Evolutionary conservation across 2,797 vertebrate species (phyloP).

Genomic region (Lacerta agilis): DNA sequence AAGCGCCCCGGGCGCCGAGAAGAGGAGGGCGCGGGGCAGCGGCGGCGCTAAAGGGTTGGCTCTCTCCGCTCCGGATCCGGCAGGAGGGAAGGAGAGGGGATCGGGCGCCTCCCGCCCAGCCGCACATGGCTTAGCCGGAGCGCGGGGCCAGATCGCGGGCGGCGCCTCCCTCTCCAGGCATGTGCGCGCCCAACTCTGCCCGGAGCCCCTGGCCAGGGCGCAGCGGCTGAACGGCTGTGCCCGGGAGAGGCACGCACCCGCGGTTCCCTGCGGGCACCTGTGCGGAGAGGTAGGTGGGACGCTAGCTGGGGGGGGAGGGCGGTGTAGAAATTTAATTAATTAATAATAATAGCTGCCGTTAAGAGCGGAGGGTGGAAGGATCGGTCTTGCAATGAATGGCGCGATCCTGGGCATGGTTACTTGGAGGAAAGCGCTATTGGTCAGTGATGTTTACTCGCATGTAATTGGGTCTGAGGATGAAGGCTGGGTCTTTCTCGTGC

Average conservation of each 20-base stretch:
- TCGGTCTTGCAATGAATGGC: not conserved
- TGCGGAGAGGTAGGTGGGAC: not conserved
- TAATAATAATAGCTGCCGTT: not conserved
- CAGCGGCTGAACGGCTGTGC: conserved; percentile 11
- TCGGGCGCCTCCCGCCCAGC: not conserved
- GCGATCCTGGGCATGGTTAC: not conserved
- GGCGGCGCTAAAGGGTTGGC: conserved; percentile 49
- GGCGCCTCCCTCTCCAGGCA: not conserved
- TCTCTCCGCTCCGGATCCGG: conserved; percentile 7
- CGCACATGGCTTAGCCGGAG: conserved; percentile 5
- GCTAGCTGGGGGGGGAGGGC: not conserved
- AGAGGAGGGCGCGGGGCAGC: conserved; percentile 1
- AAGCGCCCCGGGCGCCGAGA: not conserved
- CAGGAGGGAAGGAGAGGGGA: not conserved
- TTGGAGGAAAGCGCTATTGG: not conserved
- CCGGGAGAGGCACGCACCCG: not conserved
- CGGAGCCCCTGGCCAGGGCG: not conserved
- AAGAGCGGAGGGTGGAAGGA: not conserved
- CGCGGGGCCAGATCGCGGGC: not conserved
- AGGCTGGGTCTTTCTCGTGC: not conserved
- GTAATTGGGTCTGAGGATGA: not conserved
- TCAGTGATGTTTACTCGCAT: not conserved
- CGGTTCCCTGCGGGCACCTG: not conserved
- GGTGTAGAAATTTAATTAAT: no score
- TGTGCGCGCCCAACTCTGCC: not conserved